A percentile compares a stretch with the other conserved stretches of the same genome.
Evolutionary conservation across 2,113 vertebrate genomes (phyloP).

Genomic region (Psilopsiagon aurifrons): DNA sequence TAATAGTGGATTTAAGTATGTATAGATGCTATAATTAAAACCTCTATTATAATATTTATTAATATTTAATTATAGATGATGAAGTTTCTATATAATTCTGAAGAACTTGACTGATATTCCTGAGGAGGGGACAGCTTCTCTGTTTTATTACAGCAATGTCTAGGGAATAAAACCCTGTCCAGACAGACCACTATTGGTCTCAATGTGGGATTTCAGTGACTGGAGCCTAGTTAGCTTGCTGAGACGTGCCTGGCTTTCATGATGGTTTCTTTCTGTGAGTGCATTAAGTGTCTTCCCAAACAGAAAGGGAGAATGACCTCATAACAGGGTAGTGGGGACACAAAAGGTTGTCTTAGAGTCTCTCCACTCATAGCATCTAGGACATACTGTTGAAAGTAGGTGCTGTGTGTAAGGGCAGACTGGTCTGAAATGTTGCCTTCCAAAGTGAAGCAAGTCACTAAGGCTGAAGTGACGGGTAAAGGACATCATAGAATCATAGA

Average conservation of each 20-base stretch:
- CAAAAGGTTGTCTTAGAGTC: background rate
- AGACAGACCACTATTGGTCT: background rate
- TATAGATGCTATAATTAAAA: constrained; percentile 5
- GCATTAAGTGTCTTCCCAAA: background rate
- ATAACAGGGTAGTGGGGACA: background rate
- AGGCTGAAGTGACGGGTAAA: background rate
- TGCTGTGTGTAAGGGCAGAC: background rate
- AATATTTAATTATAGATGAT: background rate
- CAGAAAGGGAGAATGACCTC: background rate
- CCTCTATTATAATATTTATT: background rate
- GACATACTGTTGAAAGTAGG: background rate
- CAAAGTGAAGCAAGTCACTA: background rate
- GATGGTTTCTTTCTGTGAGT: background rate
- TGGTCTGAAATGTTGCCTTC: background rate
- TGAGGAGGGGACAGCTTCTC: background rate
- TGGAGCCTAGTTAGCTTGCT: background rate
- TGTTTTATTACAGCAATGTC: background rate
- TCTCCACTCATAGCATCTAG: background rate
- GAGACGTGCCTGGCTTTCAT: background rate
- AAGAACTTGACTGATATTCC: background rate
- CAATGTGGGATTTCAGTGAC: background rate
- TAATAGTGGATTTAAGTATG: background rate
- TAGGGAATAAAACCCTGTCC: background rate
- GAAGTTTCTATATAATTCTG: background rate
- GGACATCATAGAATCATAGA: background rate